Conservation (phyloP, 2,113 vertebrate genomes). For the Hippocampus abdominalis region DNA sequence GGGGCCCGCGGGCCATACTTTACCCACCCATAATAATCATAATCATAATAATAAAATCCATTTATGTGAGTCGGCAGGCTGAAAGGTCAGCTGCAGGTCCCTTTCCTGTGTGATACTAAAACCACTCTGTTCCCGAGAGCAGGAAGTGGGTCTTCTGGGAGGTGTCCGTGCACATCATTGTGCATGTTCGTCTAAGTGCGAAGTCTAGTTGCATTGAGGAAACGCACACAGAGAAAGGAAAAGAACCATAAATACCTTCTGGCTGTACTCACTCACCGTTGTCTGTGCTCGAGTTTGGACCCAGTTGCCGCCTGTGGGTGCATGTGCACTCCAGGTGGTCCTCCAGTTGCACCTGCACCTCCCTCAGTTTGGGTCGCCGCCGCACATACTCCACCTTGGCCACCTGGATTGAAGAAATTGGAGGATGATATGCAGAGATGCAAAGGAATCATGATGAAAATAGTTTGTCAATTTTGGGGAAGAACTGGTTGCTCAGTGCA, state of each 20-base stretch:
- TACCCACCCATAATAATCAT: too few species aligned
- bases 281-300: constrained; percentile 82
- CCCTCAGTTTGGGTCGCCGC: constrained; percentile 88
- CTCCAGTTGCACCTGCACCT: constrained; percentile 93
- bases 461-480: too few species aligned
- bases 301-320: constrained; percentile 76
- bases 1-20: too few species aligned
- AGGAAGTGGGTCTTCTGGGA: not conserved
- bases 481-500: too few species aligned
- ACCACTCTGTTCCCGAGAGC: not conserved
- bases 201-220: not conserved
- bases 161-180: not conserved
- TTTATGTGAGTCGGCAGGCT: not conserved
- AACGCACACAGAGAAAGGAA: constrained; percentile 14
- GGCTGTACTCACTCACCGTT: constrained; percentile 69
- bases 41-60: too few species aligned
- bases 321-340: constrained; percentile 94
- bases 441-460: too few species aligned
- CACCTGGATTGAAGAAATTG: constrained; percentile 73
- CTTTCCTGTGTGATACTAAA: not conserved
- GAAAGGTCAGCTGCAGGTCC: not conserved
- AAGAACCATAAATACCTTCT: constrained; percentile 39
- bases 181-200: not conserved
- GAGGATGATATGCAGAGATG: not conserved
- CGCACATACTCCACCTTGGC: constrained; percentile 95